Base-by-base conservation (phyloP, 2,888 invertebrate genomes). In the Lordiphosa andalusiaca region DNA sequence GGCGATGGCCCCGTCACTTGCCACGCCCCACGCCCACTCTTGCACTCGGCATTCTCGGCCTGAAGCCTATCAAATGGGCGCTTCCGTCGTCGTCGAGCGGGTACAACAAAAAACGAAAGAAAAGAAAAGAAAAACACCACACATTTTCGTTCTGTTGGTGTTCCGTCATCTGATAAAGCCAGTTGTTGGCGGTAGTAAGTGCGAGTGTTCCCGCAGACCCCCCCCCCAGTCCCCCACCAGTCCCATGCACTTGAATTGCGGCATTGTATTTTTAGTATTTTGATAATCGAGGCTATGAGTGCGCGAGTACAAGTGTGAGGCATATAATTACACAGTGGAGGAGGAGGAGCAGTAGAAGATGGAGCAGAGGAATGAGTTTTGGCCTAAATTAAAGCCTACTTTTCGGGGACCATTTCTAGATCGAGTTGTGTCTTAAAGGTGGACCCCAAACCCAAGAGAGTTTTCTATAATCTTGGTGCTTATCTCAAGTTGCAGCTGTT, bases 11-110 rank as follows among this genome's bases (percentile, higher is more conserved):
- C 57, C 57, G 40, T 25, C 40, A 44, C 25, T 12, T 55, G 74
- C 52, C 78, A 73, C 78, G 82, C 82, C 75, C 71, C 38, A 39
- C 62, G 73, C 81, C 76, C 50, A 19, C 38, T 23, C 52, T 50
- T 77, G 77, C 84, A 77, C 77, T 77, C 77, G 77, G 77, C 84
- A 63, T 80, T 83, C 30, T 80, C n/a, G 73, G 71, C 30, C 33
- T 33, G 44, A 46, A 13, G 51, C 41, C 41, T 63, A 63, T 63
- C 65, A 51, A 51, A 57, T 47, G 51, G 23, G 47, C 63, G 63
- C 63, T 63, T 63, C 63, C 63, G 63, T 56, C 47, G 63, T 56
- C 47, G 73, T 44, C 53, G 67, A 3, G 4, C 49, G 62, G 62
- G 62, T 62, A 62, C 62, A 62, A 23, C 4, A 23, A 23, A 23